Base-by-base conservation (phyloP, 2,113 vertebrate genomes). In the Cyanoderma ruficeps region DNA sequence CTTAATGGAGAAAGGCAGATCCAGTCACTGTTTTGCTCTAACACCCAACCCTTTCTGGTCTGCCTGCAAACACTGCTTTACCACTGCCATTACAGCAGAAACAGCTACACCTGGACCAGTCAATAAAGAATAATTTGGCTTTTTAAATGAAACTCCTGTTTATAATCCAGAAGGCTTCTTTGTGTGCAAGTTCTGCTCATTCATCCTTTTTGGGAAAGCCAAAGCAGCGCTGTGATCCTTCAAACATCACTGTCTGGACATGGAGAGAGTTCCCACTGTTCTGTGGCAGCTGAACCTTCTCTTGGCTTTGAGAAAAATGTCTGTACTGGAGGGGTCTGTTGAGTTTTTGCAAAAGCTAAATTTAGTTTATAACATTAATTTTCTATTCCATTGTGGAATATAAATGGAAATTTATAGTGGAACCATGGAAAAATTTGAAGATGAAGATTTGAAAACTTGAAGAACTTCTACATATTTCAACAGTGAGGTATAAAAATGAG, bases 121-220 rank as follows among this genome's bases (percentile, higher is more conserved):
- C 37, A 65, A 13, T 22, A 27, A 53, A 47, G 65, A 71, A 60
- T 12, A 17, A 35, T 23, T 49, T 41, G 70, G 17, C 10, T 25
- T 75, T 75, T n/a, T 75, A 1, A 56, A 60, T 44, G 44, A 9
- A 55, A 52, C 13, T 68, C 64, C 81, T 88, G 42, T 31, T 86
- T 25, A 24, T 50, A 67, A 85, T 23, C 52, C 91, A 74, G 68
- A 83, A 87, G 59, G 37, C 18, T 93, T 80, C 55, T 57, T 5
- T 23, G 13, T 78, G 84, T 91, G 74, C 70, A 91, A 60, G 75
- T 83, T 56, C 70, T 83, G 69, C 42, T 90, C 8, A 10, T 56
- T 27, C 24, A 18, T 80, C 42, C 27, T 94, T 85, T 96, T 76
- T 89, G 74, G 92, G 93, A 78, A 89, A 91, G 71, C 57, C 86